phyloP scores from a whole-genome alignment of 1,140 invertebrate species.

The Lanistes nyassanus region DNA sequence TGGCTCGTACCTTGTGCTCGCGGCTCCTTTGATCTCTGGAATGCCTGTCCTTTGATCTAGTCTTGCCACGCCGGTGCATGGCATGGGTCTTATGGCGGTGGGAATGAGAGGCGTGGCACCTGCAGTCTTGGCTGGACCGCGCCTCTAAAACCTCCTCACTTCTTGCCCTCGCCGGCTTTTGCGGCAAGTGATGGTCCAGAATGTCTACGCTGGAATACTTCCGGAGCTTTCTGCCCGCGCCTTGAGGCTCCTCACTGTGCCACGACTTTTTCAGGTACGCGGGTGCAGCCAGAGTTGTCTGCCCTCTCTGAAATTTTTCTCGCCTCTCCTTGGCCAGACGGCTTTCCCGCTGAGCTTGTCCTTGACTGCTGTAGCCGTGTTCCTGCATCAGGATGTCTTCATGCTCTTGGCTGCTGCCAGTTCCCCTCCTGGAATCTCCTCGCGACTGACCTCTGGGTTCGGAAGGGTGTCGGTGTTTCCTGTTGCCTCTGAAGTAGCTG shows the following conservation, averaged over 20 bases:
- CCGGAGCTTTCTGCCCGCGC: background rate
- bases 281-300: background rate
- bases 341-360: background rate
- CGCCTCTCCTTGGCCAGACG: constrained; percentile 6
- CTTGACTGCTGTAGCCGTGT: background rate
- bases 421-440: background rate
- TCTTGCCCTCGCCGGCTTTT: background rate
- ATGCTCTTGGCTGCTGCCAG: background rate
- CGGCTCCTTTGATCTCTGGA: background rate
- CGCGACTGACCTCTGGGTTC: background rate
- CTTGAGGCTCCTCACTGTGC: background rate
- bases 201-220: constrained; percentile 18
- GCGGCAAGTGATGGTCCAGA: background rate
- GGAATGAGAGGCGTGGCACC: background rate
- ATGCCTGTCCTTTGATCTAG: background rate
- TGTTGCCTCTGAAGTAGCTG: constrained; percentile 15
- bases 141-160: background rate
- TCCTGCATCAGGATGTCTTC: background rate
- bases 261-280: background rate
- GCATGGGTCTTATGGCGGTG: background rate
- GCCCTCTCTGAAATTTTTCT: background rate
- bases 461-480: background rate
- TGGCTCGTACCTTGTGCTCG: background rate
- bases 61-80: background rate
- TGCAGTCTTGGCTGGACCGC: background rate